Evolutionary conservation across 2,888 invertebrate species (phyloP).

Genomic region (Eledone cirrhosa): DNA sequence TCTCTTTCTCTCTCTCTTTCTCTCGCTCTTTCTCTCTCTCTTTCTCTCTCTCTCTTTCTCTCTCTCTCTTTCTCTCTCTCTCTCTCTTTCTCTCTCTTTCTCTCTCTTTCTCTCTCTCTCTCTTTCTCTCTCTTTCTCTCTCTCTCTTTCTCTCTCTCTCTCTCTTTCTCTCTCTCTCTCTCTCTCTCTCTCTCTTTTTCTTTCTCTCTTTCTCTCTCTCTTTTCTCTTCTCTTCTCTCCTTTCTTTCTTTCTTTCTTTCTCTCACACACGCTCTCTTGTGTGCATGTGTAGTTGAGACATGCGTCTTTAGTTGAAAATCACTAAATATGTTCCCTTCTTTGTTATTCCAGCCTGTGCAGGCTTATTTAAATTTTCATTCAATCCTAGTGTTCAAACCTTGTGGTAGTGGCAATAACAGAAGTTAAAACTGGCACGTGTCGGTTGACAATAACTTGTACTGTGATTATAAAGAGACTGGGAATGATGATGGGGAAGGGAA

Average conservation of each 20-base stretch:
- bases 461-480: too few species aligned
- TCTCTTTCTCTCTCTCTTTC: not conserved
- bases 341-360: too few species aligned
- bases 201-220: not conserved
- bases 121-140: not conserved
- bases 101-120: constrained; percentile 7
- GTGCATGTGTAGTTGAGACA: too few species aligned
- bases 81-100: not conserved
- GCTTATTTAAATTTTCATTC: too few species aligned
- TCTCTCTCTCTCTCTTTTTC: not conserved
- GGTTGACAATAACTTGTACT: too few species aligned
- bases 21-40: not conserved
- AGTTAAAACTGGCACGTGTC: too few species aligned
- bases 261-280: not conserved
- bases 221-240: not conserved
- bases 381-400: too few species aligned
- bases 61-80: not conserved
- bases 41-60: not conserved
- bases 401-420: too few species aligned
- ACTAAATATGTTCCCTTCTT: too few species aligned
- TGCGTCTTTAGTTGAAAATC: too few species aligned
- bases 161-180: not conserved
- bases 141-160: not conserved
- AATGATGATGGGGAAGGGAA: too few species aligned
- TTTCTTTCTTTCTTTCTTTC: not conserved